Evolutionary conservation across 2,888 invertebrate genomes (phyloP).

Genomic region (Aphrophora alni): DNA sequence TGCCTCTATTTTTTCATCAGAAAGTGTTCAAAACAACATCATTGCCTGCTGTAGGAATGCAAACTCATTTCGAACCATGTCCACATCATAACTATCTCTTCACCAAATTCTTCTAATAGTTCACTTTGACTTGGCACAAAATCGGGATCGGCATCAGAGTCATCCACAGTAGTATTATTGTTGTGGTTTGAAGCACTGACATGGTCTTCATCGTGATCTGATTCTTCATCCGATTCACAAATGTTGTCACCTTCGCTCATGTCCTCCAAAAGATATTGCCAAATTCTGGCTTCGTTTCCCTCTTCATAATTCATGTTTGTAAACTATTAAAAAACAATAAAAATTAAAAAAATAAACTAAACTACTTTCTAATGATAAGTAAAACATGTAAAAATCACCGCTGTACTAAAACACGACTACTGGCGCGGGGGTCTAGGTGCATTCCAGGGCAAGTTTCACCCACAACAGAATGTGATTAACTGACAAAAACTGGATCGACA

Average conservation of each 20-base stretch:
- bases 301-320: constrained; percentile 29
- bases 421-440: constrained; percentile 10
- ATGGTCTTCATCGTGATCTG: constrained; percentile 20
- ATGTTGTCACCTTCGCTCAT: constrained; percentile 24
- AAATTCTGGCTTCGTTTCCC: constrained; percentile 19
- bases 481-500: constrained; percentile 2
- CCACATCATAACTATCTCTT: constrained; percentile 24
- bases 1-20: too few species aligned
- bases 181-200: constrained; percentile 22
- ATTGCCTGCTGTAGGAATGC: constrained; percentile 20
- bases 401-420: constrained; percentile 21
- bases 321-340: background rate
- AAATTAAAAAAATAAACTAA: constrained; percentile 3
- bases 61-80: constrained; percentile 15
- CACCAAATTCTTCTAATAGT: constrained; percentile 4
- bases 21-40: constrained; percentile 3
- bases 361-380: constrained; percentile 20
- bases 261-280: constrained; percentile 31
- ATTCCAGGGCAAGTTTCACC: constrained; percentile 18
- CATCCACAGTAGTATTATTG: background rate
- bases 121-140: constrained; percentile 7
- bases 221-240: background rate
- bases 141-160: constrained; percentile 21
- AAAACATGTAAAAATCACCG: constrained; percentile 9
- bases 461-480: background rate